A percentile compares a stretch with the other conserved stretches of the same genome.
These are phyloP conservation scores for Prunella strophiata DNA, from an alignment of 2,797 vertebrate genomes.

Conservation along the genomic window DNA sequence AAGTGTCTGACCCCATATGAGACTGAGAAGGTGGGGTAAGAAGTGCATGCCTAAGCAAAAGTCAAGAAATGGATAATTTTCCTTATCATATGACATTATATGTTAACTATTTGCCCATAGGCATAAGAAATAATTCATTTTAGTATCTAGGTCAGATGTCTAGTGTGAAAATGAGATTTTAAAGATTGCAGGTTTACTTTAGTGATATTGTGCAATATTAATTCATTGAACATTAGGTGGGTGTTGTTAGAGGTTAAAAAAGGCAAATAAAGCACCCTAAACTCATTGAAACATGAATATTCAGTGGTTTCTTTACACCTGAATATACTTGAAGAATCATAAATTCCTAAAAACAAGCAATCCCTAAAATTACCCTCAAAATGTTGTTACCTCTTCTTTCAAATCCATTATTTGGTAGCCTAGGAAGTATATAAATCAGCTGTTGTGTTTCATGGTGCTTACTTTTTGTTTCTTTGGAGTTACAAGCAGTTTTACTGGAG, in stretches of 20 bases:
- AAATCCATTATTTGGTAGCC: not conserved
- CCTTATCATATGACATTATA: not conserved
- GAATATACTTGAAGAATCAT: not conserved
- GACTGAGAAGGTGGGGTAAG: not conserved
- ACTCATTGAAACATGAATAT: not conserved
- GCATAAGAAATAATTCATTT: not conserved
- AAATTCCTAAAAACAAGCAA: not conserved
- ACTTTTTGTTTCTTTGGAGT: not conserved
- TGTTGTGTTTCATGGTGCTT: not conserved
- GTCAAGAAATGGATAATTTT: not conserved
- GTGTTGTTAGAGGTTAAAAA: not conserved
- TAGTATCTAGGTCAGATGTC: not conserved
- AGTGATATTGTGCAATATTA: not conserved
- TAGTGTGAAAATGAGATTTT: not conserved
- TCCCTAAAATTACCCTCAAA: not conserved
- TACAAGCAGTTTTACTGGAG: not conserved
- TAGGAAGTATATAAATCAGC: not conserved
- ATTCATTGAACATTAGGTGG: not conserved
- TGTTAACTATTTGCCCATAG: not conserved
- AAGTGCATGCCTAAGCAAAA: not conserved
- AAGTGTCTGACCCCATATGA: not conserved
- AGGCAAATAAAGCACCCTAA: not conserved
- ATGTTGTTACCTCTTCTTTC: not conserved
- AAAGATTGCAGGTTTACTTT: not conserved
- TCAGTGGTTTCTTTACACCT: not conserved